These are phyloP conservation scores for Nemapogon koenigi DNA, from an alignment of 2,888 invertebrate genomes.

Conservation along the genomic window DNA sequence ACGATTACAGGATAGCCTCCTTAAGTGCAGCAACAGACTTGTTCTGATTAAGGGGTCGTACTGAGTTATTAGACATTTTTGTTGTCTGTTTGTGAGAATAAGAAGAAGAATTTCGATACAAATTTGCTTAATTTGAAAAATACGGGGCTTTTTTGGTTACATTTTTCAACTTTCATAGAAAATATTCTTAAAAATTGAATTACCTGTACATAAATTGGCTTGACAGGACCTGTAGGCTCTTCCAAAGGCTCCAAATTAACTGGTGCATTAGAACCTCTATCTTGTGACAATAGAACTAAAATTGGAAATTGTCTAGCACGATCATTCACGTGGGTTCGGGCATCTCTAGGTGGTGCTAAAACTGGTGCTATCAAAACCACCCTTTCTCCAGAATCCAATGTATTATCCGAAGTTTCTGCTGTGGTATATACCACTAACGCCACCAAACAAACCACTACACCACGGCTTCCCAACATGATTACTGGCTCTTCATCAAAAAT, in stretches of 20 bases:
- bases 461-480: slow-evolving; percentile 43
- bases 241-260: slow-evolving; percentile 31
- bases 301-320: slow-evolving; percentile 51
- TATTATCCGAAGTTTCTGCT: slow-evolving; percentile 40
- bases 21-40: no score
- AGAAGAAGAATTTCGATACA: no score
- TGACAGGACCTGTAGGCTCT: slow-evolving; percentile 33
- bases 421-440: slow-evolving; percentile 30
- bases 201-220: slow-evolving; percentile 52
- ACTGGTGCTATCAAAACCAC: slow-evolving; percentile 48
- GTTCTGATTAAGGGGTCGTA: no score
- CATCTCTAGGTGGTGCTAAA: slow-evolving; percentile 45
- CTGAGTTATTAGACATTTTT: no score
- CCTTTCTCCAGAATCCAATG: slow-evolving; percentile 36
- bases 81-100: no score
- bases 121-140: no score
- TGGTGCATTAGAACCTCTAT: slow-evolving; percentile 26
- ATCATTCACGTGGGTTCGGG: slow-evolving; percentile 35
- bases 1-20: no score
- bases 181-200: no score
- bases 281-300: slow-evolving; percentile 39
- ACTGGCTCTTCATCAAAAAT: slow-evolving; percentile 43
- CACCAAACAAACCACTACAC: slow-evolving; percentile 36
- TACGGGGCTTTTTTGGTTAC: no score
- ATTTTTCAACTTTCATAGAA: no score